Evolutionary conservation across 1,140 invertebrate species (phyloP).

Genomic region (Phthorimaea operculella): DNA sequence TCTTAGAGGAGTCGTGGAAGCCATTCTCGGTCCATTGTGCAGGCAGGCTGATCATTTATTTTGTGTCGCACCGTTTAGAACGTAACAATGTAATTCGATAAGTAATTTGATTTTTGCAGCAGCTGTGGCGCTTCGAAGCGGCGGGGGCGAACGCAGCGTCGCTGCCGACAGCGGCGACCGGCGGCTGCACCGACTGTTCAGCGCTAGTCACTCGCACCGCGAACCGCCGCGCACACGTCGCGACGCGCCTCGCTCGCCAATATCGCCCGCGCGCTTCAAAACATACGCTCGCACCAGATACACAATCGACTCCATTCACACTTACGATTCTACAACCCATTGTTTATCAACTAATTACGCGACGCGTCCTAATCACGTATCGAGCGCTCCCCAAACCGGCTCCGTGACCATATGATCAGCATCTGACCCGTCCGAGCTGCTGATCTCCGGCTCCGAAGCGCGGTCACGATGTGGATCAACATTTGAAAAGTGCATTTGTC

Average conservation of each 20-base stretch:
- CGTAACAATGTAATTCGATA: constrained; percentile 45
- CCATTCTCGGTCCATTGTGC: constrained; percentile 25
- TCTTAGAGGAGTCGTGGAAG: constrained; percentile 50
- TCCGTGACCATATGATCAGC: constrained; percentile 55
- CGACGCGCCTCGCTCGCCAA: constrained; percentile 13
- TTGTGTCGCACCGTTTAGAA: constrained; percentile 29
- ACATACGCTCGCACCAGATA: constrained; percentile 29
- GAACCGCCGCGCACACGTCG: constrained; percentile 44
- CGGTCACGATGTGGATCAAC: constrained; percentile 48
- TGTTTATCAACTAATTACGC: constrained; percentile 18
- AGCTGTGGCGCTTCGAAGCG: constrained; percentile 31
- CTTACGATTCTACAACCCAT: constrained; percentile 16
- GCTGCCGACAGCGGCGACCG: constrained; percentile 11
- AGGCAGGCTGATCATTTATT: constrained; percentile 35
- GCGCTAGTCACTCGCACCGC: constrained; percentile 40
- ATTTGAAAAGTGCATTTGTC: constrained; percentile 36
- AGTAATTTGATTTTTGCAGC: constrained; percentile 52
- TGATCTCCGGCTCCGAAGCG: constrained; percentile 39
- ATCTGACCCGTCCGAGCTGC: constrained; percentile 29
- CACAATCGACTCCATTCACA: constrained; percentile 34
- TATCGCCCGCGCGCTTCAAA: constrained; percentile 45
- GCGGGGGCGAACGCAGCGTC: constrained; percentile 28
- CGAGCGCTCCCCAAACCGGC: constrained; percentile 35
- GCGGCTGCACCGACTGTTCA: constrained; percentile 6
- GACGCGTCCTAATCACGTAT: constrained; percentile 17